Percentiles rank a stretch among this genome's conserved stretches.
Conservation (phyloP, 2,797 vertebrate species). For the Anableps anableps region DNA sequence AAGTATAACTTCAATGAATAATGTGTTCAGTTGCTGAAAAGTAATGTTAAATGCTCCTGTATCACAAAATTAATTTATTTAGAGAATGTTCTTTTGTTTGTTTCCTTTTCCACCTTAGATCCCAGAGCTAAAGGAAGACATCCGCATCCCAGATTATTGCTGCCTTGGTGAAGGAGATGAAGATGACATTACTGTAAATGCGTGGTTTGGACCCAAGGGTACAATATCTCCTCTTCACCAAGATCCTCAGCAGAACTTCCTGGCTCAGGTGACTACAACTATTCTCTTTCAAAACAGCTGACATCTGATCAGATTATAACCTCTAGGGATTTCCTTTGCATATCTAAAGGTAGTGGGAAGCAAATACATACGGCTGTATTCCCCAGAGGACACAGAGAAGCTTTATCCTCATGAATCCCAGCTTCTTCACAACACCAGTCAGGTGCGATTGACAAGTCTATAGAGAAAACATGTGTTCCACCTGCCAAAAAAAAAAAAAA, state of each 20-base stretch:
- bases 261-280: constrained; percentile 86
- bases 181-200: constrained; percentile 93
- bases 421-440: constrained; percentile 96
- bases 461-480: constrained; percentile 27
- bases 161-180: constrained; percentile 92
- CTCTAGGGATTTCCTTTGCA: constrained; percentile 20
- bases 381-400: constrained; percentile 86
- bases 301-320: constrained; percentile 32
- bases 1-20: neutral
- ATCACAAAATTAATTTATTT: neutral
- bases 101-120: constrained; percentile 77
- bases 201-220: constrained; percentile 94
- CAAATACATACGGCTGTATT: constrained; percentile 93
- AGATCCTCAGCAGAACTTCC: constrained; percentile 96
- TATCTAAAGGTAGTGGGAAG: constrained; percentile 88
- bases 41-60: neutral
- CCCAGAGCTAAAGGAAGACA: constrained; percentile 92
- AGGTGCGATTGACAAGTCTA: constrained; percentile 81
- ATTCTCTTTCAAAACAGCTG: constrained; percentile 5
- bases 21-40: neutral
- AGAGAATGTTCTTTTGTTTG: neutral
- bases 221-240: constrained; percentile 97
- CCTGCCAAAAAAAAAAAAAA: neutral
- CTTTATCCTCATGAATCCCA: constrained; percentile 93
- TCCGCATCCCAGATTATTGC: constrained; percentile 95